Evolutionary conservation across 92 coral and sea anemone species (phyloP).

Genomic region (Siderastrea siderea): DNA sequence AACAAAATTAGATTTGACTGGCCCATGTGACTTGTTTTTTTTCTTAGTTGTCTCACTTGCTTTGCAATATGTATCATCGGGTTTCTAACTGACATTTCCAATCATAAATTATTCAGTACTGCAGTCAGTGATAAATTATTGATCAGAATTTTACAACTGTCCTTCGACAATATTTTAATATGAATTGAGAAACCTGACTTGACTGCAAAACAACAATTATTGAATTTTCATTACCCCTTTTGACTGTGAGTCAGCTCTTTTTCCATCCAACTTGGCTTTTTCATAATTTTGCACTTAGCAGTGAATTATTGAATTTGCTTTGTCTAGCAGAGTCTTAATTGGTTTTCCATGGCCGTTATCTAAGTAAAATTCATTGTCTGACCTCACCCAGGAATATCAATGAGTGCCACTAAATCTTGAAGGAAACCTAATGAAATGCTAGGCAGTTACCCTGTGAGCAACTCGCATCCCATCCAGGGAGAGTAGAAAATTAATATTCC

Average conservation of each 20-base stretch:
- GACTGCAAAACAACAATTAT: background rate
- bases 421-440: too few relatives aligned
- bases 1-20: background rate
- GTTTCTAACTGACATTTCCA: background rate
- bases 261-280: background rate
- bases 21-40: background rate
- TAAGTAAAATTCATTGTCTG: background rate
- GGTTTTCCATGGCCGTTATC: background rate
- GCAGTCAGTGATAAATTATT: slow-evolving; percentile 10
- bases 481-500: too few relatives aligned
- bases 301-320: slow-evolving; percentile 8
- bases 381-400: too few relatives aligned
- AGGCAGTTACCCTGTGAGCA: too few relatives aligned
- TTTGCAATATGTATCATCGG: background rate
- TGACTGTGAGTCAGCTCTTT: background rate
- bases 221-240: background rate
- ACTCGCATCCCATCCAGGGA: too few relatives aligned
- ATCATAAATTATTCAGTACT: slow-evolving; percentile 1
- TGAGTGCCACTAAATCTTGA: too few relatives aligned
- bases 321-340: background rate
- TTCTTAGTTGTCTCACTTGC: background rate
- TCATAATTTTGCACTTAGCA: background rate
- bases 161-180: background rate
- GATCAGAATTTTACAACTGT: background rate
- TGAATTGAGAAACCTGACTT: background rate